These are phyloP conservation scores for Gonatopus flavifemur DNA, from an alignment of 1,140 invertebrate genomes.

Conservation along the genomic window DNA sequence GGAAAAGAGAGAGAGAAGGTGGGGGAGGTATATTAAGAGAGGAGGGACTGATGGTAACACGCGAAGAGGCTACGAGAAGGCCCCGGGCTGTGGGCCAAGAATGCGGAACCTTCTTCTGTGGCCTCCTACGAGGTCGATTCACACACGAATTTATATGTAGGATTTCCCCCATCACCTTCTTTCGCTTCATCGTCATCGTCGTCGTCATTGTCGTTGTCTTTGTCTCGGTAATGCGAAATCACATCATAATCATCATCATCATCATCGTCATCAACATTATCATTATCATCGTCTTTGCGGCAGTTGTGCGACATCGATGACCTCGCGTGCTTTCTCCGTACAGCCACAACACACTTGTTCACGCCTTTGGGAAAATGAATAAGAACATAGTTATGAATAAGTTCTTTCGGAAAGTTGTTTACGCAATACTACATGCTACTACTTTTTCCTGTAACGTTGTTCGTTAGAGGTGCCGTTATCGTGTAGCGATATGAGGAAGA, in stretches of 20 bases:
- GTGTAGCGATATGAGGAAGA: too few relatives aligned
- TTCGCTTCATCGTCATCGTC: not conserved
- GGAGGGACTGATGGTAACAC: conserved; percentile 18
- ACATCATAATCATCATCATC: not conserved
- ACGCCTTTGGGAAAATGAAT: too few relatives aligned
- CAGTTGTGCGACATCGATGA: not conserved
- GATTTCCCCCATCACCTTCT: not conserved
- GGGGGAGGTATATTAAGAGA: not conserved
- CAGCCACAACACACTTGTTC: too few relatives aligned
- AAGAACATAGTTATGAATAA: too few relatives aligned
- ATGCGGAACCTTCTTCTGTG: conserved; percentile 49
- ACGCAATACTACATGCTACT: too few relatives aligned
- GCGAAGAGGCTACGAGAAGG: conserved; percentile 33
- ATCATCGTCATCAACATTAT: not conserved
- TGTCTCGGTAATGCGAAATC: not conserved
- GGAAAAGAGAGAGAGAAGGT: conserved; percentile 11
- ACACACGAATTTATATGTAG: conserved; percentile 40
- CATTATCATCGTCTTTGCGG: not conserved
- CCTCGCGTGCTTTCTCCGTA: too few relatives aligned
- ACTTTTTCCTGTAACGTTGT: too few relatives aligned
- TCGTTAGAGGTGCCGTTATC: too few relatives aligned
- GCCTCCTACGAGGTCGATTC: conserved; percentile 43
- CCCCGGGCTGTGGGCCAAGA: conserved; percentile 52
- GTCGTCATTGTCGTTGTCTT: not conserved
- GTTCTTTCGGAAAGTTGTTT: too few relatives aligned